Base-by-base conservation (phyloP, 2,797 vertebrate species). In the Poecilia wingei region DNA sequence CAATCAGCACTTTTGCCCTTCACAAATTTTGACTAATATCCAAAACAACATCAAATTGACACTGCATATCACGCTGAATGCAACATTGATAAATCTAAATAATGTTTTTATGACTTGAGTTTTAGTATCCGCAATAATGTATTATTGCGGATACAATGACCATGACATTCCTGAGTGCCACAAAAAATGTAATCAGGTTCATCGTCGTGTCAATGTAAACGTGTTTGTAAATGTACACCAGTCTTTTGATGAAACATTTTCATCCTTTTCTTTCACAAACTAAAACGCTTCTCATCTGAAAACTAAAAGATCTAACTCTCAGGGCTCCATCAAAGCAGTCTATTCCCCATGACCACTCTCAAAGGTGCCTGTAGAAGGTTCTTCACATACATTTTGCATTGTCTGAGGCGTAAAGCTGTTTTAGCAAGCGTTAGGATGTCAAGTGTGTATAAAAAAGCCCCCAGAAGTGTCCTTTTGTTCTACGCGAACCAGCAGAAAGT, bases 391-490 rank as follows among this genome's bases (percentile, higher is more conserved):
- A 4, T 13, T 80, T 57, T 46, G 31, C 78, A 86, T 78, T 84
- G 79, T 87, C 74, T 82, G 78, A 84, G 81, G 45, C 77, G 79
- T 79, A 79, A 87, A 88, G 81, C 77, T 76, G 66, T 84, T 74
- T 71, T 31, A 55, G 75, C 74, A 75, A 81, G 79, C 61, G 71
- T 82, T 18, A 31, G 76, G 85, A 85, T 1, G n/a, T 74, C 57
- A 49, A 1, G 16, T 82, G 75, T 9, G 43, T 82, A 86, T 33
- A 68, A 87, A 79, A 39, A 74, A 89, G 86, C 80, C 84, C 88
- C 86, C 87, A 87, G 79, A 86, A 82, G 85, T 86, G 66, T 82
- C 74, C 14, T 71, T 83, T 87, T 90, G 88, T 86, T 92, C 85
- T 81, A 81, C 72, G 76, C 79, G 69, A 77, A 84, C 79, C 72